Base-by-base conservation (phyloP, 2,888 invertebrate genomes). In the Gasteruption jaculator region DNA sequence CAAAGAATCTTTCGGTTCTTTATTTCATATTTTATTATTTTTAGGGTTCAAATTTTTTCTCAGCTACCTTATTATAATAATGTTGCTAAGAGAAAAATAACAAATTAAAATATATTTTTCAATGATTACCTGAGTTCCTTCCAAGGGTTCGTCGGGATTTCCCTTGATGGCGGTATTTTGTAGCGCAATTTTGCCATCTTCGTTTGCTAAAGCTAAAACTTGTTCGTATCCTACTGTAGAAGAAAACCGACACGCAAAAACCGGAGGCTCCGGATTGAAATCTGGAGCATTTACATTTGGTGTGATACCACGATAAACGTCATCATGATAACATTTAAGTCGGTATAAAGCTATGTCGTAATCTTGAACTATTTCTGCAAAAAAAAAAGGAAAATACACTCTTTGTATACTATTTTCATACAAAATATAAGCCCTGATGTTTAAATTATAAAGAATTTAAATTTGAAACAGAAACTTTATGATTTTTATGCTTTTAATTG, bases 241-340 rank as follows among this genome's bases (percentile, higher is more conserved):
- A 8, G 85, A 82, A 67, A 88, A 90, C 62, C 86, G 84, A 44
- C 86, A 85, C 0, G 87, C 85, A 65, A 87, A 89, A 57, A 89
- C 82, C 24, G 88, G 88, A 1, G 85, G 82, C 50, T 83, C 82
- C 31, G 78, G 77, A 54, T 80, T 77, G 43, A 74, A 77, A 48
- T 74, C 77, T 0, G 73, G 68, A 6, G 73, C 73, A 10, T 75
- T 71, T 40, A 58, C 64, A 34, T 63, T 74, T 18, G 72, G 74
- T 39, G 75, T 73, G 45, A 85, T 76, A 24, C 84, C 83, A 44
- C 76, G 76, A 72, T 79, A 85, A 22, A 82, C 80, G 61, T 85
- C 83, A 45, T 76, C 73, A 35, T 73, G 72, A 34, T 75, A 69
- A 25, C 85, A 86, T 52, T 80, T 76, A 34, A 86, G 71, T 33